Evolutionary conservation across 1,140 invertebrate species (phyloP).

Genomic region (Zaprionus davidi): DNA sequence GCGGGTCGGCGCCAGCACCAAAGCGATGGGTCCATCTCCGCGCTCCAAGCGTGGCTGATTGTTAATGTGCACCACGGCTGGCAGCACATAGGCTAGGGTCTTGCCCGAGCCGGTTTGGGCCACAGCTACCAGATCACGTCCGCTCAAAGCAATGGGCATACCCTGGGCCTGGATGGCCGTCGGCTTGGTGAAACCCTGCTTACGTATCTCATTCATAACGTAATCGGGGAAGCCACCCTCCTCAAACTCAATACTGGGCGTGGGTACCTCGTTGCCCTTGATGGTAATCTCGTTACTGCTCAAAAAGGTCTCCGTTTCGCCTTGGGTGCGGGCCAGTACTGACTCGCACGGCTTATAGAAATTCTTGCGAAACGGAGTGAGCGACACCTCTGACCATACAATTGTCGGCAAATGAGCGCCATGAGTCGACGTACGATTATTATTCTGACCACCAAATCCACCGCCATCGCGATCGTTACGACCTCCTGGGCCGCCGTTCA

Average conservation of each 20-base stretch:
- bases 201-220: constrained; percentile 91
- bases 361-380: constrained; percentile 96
- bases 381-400: constrained; percentile 88
- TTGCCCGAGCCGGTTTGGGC: constrained; percentile 98
- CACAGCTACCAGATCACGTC: constrained; percentile 96
- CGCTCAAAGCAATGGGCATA: constrained; percentile 97
- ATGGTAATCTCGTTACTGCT: constrained; percentile 92
- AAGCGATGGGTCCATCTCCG: constrained; percentile 94
- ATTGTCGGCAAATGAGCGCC: constrained; percentile 91
- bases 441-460: constrained; percentile 57
- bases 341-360: constrained; percentile 93
- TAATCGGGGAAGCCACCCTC: constrained; percentile 93
- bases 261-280: constrained; percentile 91
- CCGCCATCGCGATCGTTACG: constrained; percentile 50
- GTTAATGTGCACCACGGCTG: constrained; percentile 96
- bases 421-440: constrained; percentile 84
- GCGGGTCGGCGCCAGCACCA: constrained; percentile 96
- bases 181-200: constrained; percentile 93
- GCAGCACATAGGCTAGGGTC: constrained; percentile 93
- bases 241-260: constrained; percentile 93
- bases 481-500: constrained; percentile 50
- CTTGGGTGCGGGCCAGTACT: constrained; percentile 88
- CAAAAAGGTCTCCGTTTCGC: constrained; percentile 91
- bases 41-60: constrained; percentile 91
- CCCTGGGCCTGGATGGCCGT: constrained; percentile 96